Percentiles rank a stretch among this genome's conserved stretches.
Evolutionary conservation across 2,888 invertebrate species (phyloP).

Genomic region (Trissolcus japonicus): DNA sequence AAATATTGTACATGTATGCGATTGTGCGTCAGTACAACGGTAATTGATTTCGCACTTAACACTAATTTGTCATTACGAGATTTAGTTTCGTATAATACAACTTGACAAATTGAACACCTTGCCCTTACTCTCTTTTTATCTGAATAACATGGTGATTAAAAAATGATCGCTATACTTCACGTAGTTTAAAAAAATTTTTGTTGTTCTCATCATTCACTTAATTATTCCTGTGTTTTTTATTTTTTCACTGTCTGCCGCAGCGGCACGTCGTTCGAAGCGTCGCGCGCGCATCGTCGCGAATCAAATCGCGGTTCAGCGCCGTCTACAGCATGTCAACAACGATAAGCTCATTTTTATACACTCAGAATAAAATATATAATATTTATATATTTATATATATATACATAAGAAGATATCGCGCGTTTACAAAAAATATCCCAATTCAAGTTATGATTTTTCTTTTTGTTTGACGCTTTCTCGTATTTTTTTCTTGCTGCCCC

Average conservation of each 20-base stretch:
- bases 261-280: conserved; percentile 14
- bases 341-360: conserved; percentile 53
- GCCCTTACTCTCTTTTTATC: neutral
- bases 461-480: conserved; percentile 6
- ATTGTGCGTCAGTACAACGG: conserved; percentile 46
- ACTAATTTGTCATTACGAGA: conserved; percentile 44
- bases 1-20: conserved; percentile 56
- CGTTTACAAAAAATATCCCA: conserved; percentile 50
- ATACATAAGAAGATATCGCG: conserved; percentile 27
- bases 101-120: conserved; percentile 31
- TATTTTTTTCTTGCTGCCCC: conserved; percentile 10
- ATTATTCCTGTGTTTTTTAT: neutral
- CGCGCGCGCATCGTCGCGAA: conserved; percentile 8
- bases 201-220: conserved; percentile 3
- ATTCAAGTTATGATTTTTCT: conserved; percentile 21
- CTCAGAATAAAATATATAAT: conserved; percentile 48
- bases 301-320: conserved; percentile 29
- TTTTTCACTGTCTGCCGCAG: conserved; percentile 13
- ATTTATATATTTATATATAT: conserved; percentile 32
- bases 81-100: conserved; percentile 42
- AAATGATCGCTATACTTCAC: conserved; percentile 27
- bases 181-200: conserved; percentile 26
- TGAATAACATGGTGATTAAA: conserved; percentile 39
- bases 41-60: conserved; percentile 52
- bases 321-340: conserved; percentile 45